Evolutionary conservation across 2,797 vertebrate species (phyloP), one percentile per base, ranked within the genome.

Genomic region (Epinephelus malabaricus): DNA sequence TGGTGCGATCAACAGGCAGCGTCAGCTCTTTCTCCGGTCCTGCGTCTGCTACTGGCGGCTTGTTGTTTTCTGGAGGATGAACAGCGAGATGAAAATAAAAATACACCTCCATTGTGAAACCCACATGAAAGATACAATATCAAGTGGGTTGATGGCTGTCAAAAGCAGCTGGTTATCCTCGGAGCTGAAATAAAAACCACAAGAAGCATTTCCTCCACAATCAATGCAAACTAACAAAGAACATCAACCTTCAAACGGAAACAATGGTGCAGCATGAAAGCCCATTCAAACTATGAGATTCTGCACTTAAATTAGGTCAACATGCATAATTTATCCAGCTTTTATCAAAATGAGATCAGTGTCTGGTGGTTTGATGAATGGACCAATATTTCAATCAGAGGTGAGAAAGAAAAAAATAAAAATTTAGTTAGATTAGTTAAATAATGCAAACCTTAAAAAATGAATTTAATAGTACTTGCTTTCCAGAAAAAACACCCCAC

Each of bases 21-120:
- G 96, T 99, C 87, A 99, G 93, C 87, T 99, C 98, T 81, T 99
- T 99, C 92, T 99, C 97, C 23, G 98, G 98, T 59, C 98, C 98
- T 25, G 98, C 97, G 60, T 99, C 96, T 4, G 98, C 98, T 71
- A 94, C 92, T 2, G 98, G 98, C 1, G 98, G 95, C 72, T 99
- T 98, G 84, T 99, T 99, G 94, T 99, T 99, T 92, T 99, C 98
- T 99, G 90, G 40, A 6, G 53, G 38, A 50, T 51, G 18, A 23
- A 62, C 46, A 17, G n/a, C 8, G 9, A 62, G 2, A 53, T 13
- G 12, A 53, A 54, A 38, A 5, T 17, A 62, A 62, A 34, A 18
- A 47, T 11, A 47, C 18, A 43, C 4, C n/a, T 50, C 8, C 1
- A 18, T 9, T 21, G 1, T 27, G 49, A 7, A 53, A 34, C 12